These are phyloP conservation scores for Coptodon rendalli DNA, from an alignment of 2,113 vertebrate genomes.

Conservation along the genomic window DNA sequence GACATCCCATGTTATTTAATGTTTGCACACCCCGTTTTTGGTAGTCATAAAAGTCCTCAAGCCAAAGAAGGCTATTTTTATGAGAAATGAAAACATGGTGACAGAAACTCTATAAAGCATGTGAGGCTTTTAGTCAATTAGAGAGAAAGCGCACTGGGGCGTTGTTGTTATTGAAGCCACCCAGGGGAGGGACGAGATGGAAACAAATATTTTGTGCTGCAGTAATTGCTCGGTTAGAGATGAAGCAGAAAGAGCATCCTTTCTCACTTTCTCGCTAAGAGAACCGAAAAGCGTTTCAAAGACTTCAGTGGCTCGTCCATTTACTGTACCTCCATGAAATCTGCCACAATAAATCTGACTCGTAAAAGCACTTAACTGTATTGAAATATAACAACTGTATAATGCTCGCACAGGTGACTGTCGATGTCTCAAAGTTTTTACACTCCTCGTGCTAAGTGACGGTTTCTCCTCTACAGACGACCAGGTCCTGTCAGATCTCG, in stretches of 20 bases:
- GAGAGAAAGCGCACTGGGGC: constrained; percentile 42
- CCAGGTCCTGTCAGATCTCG: constrained; percentile 92
- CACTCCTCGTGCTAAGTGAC: constrained; percentile 10
- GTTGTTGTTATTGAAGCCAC: constrained; percentile 55
- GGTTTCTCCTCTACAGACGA: constrained; percentile 80
- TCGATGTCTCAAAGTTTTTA: constrained; percentile 14
- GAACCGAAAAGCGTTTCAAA: not conserved
- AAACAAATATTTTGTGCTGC: constrained; percentile 49
- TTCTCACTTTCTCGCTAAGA: not conserved
- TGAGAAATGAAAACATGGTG: constrained; percentile 69
- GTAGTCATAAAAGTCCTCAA: constrained; percentile 60
- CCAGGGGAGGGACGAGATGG: constrained; percentile 29
- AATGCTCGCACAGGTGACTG: constrained; percentile 11
- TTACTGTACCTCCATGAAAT: not conserved
- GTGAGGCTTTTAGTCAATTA: constrained; percentile 75
- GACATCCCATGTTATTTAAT: constrained; percentile 55
- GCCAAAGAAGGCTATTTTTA: constrained; percentile 62
- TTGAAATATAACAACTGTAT: constrained; percentile 46
- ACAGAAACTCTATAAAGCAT: constrained; percentile 73
- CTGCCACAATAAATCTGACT: constrained; percentile 22
- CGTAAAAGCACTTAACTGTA: constrained; percentile 53
- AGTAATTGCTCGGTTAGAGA: constrained; percentile 24
- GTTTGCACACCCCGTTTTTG: constrained; percentile 52
- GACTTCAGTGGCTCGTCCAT: not conserved
- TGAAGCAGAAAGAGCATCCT: constrained; percentile 4